Evolutionary conservation across 1,140 invertebrate species (phyloP).

Genomic region (Zaprionus camerounensis): DNA sequence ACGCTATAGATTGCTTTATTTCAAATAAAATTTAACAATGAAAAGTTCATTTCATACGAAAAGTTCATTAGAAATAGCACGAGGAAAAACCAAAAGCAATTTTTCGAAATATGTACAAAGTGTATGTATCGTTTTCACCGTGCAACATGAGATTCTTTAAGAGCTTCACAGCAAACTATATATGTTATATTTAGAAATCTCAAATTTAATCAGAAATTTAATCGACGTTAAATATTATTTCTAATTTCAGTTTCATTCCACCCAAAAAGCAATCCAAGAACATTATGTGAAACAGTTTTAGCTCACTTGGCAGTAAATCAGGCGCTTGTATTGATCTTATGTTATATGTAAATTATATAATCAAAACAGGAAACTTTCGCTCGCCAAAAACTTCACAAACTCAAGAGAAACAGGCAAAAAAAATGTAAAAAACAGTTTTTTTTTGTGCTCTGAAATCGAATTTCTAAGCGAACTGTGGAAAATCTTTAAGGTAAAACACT

Average conservation of each 20-base stretch:
- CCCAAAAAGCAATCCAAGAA: neutral
- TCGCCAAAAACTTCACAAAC: neutral
- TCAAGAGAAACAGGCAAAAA: constrained; percentile 3
- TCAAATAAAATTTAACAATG: too few species aligned
- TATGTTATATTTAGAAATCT: neutral
- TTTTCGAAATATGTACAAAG: too few species aligned
- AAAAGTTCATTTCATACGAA: too few species aligned
- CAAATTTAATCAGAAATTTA: too few species aligned
- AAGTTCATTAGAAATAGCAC: too few species aligned
- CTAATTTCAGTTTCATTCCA: neutral
- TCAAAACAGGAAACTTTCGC: neutral
- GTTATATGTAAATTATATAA: constrained; percentile 1
- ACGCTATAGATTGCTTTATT: too few species aligned
- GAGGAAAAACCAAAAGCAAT: too few species aligned
- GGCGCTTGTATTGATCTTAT: neutral
- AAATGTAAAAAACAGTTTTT: neutral
- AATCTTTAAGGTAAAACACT: neutral
- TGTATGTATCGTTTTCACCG: too few species aligned
- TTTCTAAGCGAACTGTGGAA: neutral
- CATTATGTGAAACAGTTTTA: neutral
- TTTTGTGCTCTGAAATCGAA: neutral
- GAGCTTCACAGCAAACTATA: neutral
- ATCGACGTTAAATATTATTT: neutral
- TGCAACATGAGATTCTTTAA: too few species aligned
- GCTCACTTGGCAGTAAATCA: neutral